Conservation (phyloP, 2,797 vertebrate species). For the Eremophila alpestris region DNA sequence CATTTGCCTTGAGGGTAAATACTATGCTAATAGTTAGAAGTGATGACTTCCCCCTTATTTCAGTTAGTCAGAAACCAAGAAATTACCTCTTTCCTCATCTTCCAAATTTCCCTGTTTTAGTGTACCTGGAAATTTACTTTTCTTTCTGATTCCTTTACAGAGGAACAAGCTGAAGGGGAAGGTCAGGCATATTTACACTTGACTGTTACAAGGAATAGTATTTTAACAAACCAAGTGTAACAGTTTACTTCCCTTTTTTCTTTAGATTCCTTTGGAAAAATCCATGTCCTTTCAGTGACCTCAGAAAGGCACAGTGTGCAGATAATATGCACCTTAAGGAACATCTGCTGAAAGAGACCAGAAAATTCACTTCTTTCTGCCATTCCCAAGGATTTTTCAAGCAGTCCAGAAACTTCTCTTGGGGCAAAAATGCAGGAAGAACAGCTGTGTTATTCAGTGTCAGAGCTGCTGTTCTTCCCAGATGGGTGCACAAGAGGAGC, state of each 20-base stretch:
- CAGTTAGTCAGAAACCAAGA: not conserved
- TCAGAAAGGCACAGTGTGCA: not conserved
- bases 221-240: not conserved
- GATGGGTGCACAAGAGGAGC: not conserved
- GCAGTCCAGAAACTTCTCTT: not conserved
- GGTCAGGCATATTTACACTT: not conserved
- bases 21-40: not conserved
- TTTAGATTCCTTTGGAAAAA: not conserved
- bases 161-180: not conserved
- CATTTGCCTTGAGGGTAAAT: conserved; percentile 2
- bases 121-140: not conserved
- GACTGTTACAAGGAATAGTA: not conserved
- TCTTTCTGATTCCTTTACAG: not conserved
- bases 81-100: not conserved
- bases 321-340: not conserved
- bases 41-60: not conserved
- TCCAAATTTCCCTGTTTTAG: not conserved
- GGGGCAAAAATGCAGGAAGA: not conserved
- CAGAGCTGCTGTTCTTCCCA: not conserved
- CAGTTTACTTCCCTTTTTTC: not conserved
- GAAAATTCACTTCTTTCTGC: not conserved
- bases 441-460: not conserved
- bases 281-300: not conserved
- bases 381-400: not conserved
- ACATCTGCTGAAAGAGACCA: not conserved